These are phyloP conservation scores for Camponotus pennsylvanicus DNA, from an alignment of 1,140 invertebrate species.

Conservation along the genomic window DNA sequence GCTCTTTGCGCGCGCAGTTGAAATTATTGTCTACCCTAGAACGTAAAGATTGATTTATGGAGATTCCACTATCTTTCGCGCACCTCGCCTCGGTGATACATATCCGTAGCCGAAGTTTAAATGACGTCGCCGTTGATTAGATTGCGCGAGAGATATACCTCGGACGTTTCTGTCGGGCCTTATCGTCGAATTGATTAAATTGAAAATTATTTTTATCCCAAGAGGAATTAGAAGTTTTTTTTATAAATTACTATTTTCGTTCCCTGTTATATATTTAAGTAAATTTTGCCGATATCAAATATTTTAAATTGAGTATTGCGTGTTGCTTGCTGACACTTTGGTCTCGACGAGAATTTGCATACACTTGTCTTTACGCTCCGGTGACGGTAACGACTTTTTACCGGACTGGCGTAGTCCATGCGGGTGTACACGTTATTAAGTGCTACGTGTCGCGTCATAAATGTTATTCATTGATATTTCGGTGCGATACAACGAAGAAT, in stretches of 20 bases:
- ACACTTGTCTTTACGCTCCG: conserved; percentile 38
- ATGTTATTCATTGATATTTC: conserved; percentile 15
- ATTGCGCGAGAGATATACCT: background rate
- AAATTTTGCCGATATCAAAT: background rate
- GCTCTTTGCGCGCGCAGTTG: conserved; percentile 31
- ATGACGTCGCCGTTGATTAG: conserved; percentile 18
- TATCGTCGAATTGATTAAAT: background rate
- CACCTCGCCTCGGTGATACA: background rate
- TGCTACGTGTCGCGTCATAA: conserved; percentile 33
- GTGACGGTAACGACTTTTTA: conserved; percentile 46
- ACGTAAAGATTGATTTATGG: conserved; percentile 64
- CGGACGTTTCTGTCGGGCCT: background rate
- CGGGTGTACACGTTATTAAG: conserved; percentile 14
- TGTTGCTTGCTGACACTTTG: background rate
- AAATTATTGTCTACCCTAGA: conserved; percentile 58
- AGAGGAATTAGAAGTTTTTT: no score
- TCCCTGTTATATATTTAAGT: background rate
- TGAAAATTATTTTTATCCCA: background rate
- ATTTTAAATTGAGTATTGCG: background rate
- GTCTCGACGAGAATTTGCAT: background rate
- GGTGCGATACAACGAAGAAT: conserved; percentile 12
- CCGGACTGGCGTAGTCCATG: conserved; percentile 7
- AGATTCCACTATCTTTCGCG: conserved; percentile 58
- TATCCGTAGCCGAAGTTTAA: background rate
- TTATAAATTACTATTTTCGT: no score